A percentile compares a stretch with the other conserved stretches of the same genome.
Evolutionary conservation across 2,888 invertebrate genomes (phyloP).

Genomic region (Chrysolina haemoptera): DNA sequence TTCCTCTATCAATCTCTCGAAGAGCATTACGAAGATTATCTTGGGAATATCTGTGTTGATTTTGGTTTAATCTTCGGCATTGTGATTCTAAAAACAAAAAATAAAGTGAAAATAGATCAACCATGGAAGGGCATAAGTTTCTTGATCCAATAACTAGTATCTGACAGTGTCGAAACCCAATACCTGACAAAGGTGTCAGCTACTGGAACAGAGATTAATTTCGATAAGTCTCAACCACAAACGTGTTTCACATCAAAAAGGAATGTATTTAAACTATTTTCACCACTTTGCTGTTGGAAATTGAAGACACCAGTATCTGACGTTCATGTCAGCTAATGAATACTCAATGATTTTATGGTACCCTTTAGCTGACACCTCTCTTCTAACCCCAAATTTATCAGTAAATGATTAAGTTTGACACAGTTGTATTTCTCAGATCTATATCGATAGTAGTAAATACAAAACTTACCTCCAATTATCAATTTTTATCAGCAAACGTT

Average conservation of each 20-base stretch:
- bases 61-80: conserved; percentile 24
- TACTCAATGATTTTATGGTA: conserved; percentile 7
- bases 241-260: conserved; percentile 22
- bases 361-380: conserved; percentile 21
- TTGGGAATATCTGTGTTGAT: conserved; percentile 30
- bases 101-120: conserved; percentile 15
- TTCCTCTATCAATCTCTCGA: too few species aligned
- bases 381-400: conserved; percentile 9
- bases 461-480: conserved; percentile 12
- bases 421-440: conserved; percentile 24
- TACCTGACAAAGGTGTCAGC: too few species aligned
- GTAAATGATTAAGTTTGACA: neutral
- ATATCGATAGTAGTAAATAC: conserved; percentile 20
- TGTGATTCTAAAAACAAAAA: conserved; percentile 15
- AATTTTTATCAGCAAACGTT: conserved; percentile 3
- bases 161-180: neutral
- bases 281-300: conserved; percentile 12
- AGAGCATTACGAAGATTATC: conserved; percentile 32
- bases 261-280: neutral
- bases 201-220: too few species aligned
- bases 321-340: conserved; percentile 24
- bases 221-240: too few species aligned
- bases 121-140: conserved; percentile 8
- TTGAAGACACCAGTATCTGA: conserved; percentile 17
- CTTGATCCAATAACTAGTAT: conserved; percentile 25